Evolutionary conservation across 2,888 invertebrate species (phyloP).

Genomic region (Aplocera efformata): DNA sequence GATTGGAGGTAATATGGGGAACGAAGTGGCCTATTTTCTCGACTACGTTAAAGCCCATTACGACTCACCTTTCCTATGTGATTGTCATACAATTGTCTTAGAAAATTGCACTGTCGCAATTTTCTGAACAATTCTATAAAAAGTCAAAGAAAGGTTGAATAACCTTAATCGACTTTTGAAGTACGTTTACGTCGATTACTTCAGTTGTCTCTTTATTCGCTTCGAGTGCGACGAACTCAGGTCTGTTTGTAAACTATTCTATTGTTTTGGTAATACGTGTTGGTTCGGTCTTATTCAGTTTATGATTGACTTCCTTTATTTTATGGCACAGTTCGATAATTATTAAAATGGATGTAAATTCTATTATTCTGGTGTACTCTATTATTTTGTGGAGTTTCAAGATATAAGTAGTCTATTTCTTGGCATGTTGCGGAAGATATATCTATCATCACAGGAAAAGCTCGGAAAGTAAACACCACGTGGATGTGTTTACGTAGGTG

Average conservation of each 20-base stretch:
- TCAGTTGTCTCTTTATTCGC: slow-evolving; percentile 41
- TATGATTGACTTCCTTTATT: slow-evolving; percentile 10
- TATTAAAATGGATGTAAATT: slow-evolving; percentile 2
- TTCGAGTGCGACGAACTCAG: slow-evolving; percentile 47
- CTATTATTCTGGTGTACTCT: background rate
- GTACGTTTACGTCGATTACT: slow-evolving; percentile 39
- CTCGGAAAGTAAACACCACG: slow-evolving; percentile 31
- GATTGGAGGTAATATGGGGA: slow-evolving; percentile 23
- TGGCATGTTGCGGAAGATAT: slow-evolving; percentile 8
- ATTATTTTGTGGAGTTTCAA: background rate
- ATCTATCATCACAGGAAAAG: slow-evolving; percentile 20
- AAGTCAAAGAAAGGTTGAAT: slow-evolving; percentile 50
- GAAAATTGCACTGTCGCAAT: slow-evolving; percentile 51
- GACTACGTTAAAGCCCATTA: slow-evolving; percentile 23
- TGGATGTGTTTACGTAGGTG: slow-evolving; percentile 40
- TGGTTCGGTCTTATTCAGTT: slow-evolving; percentile 12
- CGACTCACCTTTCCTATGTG: slow-evolving; percentile 22
- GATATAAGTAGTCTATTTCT: background rate
- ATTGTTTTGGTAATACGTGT: slow-evolving; percentile 29
- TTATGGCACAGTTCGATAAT: slow-evolving; percentile 4
- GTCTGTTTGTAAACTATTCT: slow-evolving; percentile 66
- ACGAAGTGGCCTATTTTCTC: slow-evolving; percentile 26
- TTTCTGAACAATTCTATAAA: slow-evolving; percentile 47
- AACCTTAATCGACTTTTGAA: slow-evolving; percentile 51
- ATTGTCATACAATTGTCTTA: slow-evolving; percentile 37